These are phyloP conservation scores for Chymomyza procnemis DNA, from an alignment of 2,888 invertebrate genomes.

Conservation along the genomic window DNA sequence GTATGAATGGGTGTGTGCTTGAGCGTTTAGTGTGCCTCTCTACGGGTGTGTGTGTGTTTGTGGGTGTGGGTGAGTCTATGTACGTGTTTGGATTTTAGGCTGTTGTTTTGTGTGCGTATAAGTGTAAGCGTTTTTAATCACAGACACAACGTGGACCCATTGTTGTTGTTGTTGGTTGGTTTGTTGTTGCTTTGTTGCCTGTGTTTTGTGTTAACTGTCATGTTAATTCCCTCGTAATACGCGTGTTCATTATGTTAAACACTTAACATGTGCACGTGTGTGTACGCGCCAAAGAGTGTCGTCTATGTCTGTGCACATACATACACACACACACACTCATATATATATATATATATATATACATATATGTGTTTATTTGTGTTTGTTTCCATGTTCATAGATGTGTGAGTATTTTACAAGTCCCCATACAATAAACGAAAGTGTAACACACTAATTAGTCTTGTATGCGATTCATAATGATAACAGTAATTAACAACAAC, in stretches of 20 bases:
- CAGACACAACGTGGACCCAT: conserved; percentile 28
- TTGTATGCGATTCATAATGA: conserved; percentile 72
- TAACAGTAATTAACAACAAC: conserved; percentile 68
- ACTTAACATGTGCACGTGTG: conserved; percentile 46
- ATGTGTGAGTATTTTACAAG: conserved; percentile 14
- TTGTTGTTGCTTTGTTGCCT: conserved; percentile 18
- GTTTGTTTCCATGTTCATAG: neutral
- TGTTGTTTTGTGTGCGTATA: neutral
- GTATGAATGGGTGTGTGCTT: neutral
- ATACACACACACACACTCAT: neutral
- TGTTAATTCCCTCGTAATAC: conserved; percentile 67
- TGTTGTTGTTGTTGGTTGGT: conserved; percentile 22
- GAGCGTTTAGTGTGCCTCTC: too few relatives aligned
- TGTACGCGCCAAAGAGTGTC: conserved; percentile 9
- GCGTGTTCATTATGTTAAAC: conserved; percentile 72
- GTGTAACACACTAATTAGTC: conserved; percentile 70
- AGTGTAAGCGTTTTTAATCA: conserved; percentile 27
- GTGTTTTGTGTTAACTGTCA: conserved; percentile 59
- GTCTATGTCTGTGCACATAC: conserved; percentile 11
- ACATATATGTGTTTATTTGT: neutral
- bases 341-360: neutral
- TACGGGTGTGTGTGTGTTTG: neutral
- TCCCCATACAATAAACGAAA: conserved; percentile 62
- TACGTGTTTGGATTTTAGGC: neutral
- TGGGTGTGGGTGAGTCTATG: neutral